Evolutionary conservation across 2,797 vertebrate species (phyloP), one percentile per base, ranked within the genome.

Genomic region (Brotula barbata): DNA sequence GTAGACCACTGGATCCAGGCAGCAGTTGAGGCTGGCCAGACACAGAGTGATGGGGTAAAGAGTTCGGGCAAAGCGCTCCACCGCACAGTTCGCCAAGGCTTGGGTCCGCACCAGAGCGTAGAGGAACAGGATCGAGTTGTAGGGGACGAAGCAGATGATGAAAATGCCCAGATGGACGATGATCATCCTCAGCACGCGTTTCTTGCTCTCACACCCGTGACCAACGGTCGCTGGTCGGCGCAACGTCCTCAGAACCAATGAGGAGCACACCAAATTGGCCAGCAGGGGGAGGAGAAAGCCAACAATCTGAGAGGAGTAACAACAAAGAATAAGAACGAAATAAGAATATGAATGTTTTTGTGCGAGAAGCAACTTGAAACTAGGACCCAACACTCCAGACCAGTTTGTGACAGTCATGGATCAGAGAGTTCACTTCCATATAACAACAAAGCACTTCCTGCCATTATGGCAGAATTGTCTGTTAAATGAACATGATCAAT

Each of bases 91-190:
- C 16, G 91, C 94, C 36, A 98, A 88, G 0, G 97, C 92, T 76
- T 95, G 95, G 22, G 95, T 97, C 14, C 96, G 92, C 70, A 99
- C 96, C 21, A 99, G 89, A 2, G 96, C 96, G 0, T 99, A 99
- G 25, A 99, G 69, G 74, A 99, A 98, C n/a, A 99, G 94, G 72
- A 98, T 94, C 17, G 96, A 97, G 61, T 99, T 99, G 78, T 98
- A 99, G 0, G 97, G 97, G 21, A 99, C 96, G 0, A 99, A 99
- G 87, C 97, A 99, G 62, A 97, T 91, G 0, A 98, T 92, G n/a
- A 99, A 99, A 71, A 98, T 96, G 77, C 91, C 93, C 72, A 99
- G 87, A 22, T 99, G 96, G 62, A 98, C 97, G 3, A 97, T 77
- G 52, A 99, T 98, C 97, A 98, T 98, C 70, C 95, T 93, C 46